Conservation (phyloP, 2,888 invertebrate species). For the Ophion ventricosus region DNA sequence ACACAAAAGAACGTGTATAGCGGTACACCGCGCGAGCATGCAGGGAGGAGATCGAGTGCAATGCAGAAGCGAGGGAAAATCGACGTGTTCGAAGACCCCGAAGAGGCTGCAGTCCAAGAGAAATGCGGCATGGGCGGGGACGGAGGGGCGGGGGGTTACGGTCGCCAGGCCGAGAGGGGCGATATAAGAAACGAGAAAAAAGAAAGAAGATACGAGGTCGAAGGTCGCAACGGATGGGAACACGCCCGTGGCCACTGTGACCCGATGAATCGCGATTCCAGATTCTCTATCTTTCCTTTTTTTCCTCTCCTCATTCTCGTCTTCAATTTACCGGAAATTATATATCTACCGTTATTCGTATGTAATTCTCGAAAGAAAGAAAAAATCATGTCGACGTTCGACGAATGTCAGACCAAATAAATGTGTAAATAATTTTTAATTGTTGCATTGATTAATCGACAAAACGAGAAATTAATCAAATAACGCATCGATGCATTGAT, state of each 20-base stretch:
- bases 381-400: background rate
- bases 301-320: background rate
- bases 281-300: conserved; percentile 12
- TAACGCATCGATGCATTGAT: too few relatives aligned
- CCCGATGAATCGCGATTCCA: conserved; percentile 43
- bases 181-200: conserved; percentile 56
- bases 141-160: conserved; percentile 20
- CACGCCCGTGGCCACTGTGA: conserved; percentile 75
- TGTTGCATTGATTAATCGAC: too few relatives aligned
- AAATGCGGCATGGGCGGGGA: too few relatives aligned
- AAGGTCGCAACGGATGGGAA: conserved; percentile 80
- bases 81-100: conserved; percentile 63
- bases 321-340: conserved; percentile 44
- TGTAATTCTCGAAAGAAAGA: background rate
- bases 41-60: conserved; percentile 72
- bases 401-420: background rate
- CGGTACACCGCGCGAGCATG: conserved; percentile 72
- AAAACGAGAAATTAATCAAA: too few relatives aligned
- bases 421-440: background rate
- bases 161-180: conserved; percentile 29
- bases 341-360: conserved; percentile 42
- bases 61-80: conserved; percentile 62
- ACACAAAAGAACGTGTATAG: conserved; percentile 69
- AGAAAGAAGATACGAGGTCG: conserved; percentile 74
- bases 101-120: conserved; percentile 24